Base-by-base conservation (phyloP, 2,797 vertebrate species). In the Philypnodon macrostomus region DNA sequence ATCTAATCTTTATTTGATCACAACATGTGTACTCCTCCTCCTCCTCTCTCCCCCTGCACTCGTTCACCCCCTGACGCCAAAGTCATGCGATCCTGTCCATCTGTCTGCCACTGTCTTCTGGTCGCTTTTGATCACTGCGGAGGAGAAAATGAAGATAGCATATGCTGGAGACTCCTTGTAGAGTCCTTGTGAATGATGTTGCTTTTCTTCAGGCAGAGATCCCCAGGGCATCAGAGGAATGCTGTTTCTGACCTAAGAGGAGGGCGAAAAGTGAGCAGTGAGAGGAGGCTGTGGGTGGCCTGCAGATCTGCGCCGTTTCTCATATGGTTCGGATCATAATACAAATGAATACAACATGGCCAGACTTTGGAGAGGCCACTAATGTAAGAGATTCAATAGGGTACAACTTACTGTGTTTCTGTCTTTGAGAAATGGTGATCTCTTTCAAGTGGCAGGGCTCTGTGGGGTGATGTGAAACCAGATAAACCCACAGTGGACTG, bases 281-380 rank as follows among this genome's bases (percentile, higher is more conserved):
- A 73, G 58, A 17, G 53, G 42, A 59, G 58, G 62, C 67, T 58
- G 80, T 85, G 85, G 87, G 85, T 88, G 85, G 89, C 73, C 86
- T 74, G 74, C 63, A 74, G 69, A 77, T 80, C 67, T 56, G 56
- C 60, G 83, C 75, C 74, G 59, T 67, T 68, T 75, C 79, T 87
- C 88, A 89, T 85, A 86, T 86, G 85, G 80, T 88, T 89, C 86
- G 71, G 62, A 87, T 87, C 83, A 86, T 39, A 44, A 70, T 75
- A 65, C 75, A 80, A 79, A 85, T 80, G 68, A 79, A 65, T 81
- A 37, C 72, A 77, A 59, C 63, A 72, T 80, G 79, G 44, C 39
- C 38, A 54, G 47, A 73, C 54, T 57, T 29, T 57, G 54, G 58
- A 62, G 54, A 53, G 42, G 30, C 56, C 37, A 34, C 66, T 41